A percentile compares a stretch with the other conserved stretches of the same genome.
These are phyloP conservation scores for Mizuhopecten yessoensis DNA, from an alignment of 1,140 invertebrate genomes.

Conservation along the genomic window DNA sequence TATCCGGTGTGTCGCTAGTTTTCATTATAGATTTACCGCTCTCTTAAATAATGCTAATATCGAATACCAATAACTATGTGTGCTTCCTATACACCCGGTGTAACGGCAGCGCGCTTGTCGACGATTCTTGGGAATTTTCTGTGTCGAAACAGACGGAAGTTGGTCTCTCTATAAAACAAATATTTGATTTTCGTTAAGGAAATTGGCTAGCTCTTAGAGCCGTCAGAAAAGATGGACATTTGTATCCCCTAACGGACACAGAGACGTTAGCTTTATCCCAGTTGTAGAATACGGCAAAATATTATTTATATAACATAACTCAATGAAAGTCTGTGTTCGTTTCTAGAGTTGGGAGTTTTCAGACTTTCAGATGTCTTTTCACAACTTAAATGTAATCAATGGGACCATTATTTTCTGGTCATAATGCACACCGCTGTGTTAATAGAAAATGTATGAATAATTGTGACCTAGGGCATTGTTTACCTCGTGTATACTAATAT, in stretches of 20 bases:
- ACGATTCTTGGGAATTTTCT: neutral
- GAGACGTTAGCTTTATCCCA: neutral
- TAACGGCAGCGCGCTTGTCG: neutral
- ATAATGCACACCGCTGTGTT: too few species aligned
- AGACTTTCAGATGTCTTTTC: too few species aligned
- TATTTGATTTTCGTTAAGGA: slow-evolving; percentile 25
- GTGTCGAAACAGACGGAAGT: neutral
- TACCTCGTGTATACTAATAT: neutral
- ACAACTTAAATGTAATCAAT: too few species aligned
- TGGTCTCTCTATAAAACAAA: neutral
- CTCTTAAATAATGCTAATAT: neutral
- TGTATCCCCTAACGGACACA: neutral
- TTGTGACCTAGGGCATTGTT: neutral
- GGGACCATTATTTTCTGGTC: too few species aligned
- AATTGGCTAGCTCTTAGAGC: neutral
- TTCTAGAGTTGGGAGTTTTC: too few species aligned
- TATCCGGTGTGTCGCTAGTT: neutral
- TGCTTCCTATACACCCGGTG: neutral
- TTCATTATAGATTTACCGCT: neutral
- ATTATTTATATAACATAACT: too few species aligned
- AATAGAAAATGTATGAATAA: too few species aligned
- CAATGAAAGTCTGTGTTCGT: too few species aligned
- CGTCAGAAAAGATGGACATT: slow-evolving; percentile 38
- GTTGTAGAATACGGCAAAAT: neutral
- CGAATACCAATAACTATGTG: neutral